phyloP scores from a whole-genome alignment of 2,113 vertebrate genomes.

The Dermatemys mawii region DNA sequence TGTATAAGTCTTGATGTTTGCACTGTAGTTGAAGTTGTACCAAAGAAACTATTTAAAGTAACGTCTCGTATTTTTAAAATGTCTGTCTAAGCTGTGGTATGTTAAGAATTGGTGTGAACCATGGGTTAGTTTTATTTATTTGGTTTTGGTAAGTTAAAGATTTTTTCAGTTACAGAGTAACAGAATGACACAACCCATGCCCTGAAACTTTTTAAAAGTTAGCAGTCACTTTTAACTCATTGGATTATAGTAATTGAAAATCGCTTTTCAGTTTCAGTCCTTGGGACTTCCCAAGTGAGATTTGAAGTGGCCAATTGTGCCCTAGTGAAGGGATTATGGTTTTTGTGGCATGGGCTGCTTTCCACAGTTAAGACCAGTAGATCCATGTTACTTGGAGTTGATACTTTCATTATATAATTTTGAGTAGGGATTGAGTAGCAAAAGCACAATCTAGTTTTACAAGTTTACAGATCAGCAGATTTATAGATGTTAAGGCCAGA shows the following conservation, averaged over 20 bases:
- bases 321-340: background rate
- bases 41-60: background rate
- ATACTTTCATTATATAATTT: background rate
- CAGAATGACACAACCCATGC: no score
- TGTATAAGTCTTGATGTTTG: background rate
- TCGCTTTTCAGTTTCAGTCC: background rate
- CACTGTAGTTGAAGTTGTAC: background rate
- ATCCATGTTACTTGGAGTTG: background rate
- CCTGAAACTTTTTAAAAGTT: background rate
- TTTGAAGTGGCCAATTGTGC: background rate
- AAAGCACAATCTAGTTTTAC: background rate
- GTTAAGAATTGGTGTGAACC: background rate
- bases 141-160: background rate
- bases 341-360: background rate
- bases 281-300: background rate
- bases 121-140: background rate
- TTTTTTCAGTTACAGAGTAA: no score
- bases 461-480: background rate
- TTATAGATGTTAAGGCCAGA: background rate
- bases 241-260: background rate
- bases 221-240: background rate
- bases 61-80: background rate
- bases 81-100: background rate
- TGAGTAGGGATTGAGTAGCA: background rate
- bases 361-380: background rate